Base-by-base conservation (phyloP, 1,140 invertebrate species). In the Drosophila gunungcola region DNA sequence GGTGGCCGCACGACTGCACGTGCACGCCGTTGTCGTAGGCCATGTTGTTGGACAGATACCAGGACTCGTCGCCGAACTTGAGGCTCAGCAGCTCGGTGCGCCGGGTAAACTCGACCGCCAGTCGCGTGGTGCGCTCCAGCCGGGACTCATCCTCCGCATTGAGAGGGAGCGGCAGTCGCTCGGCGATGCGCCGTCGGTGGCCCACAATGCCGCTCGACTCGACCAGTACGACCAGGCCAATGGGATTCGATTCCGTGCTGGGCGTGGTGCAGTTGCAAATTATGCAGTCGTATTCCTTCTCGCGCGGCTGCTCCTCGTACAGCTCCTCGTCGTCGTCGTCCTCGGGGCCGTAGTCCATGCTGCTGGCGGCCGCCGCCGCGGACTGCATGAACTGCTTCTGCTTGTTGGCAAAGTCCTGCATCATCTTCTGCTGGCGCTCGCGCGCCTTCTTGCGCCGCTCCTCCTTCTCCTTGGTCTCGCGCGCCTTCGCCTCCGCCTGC, bases 1-100 rank as follows among this genome's bases (percentile, higher is more conserved):
- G 97, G 93, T 99, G 98, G 10, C 98, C 98, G 93, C 98, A 99
- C 1, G 98, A 98, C 93, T 98, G 97, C n/a, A 98, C 97, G 91
- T 97, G 96, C 16, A 99, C 97, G 34, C 98, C 98, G 62, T 97
- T 97, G 92, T 98, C 97, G 96, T 97, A 98, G 3, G 97, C 97
- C 75, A 97, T 95, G 92, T 97, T 98, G 25, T 98, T 94, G 2
- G 97, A 96, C 46, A 97, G 91, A 86, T 97, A 94, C 96, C 97
- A 98, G 0, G 97, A 97, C 69, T 95, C 91, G 12, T 86, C 80
- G 25, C 92, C 92, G 16, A 92, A 92, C 48, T 92, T 92, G 1
- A 80, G 16, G 10, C 81, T 89, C 0, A 92, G 54, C 42, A 92
- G 25, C 12, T 90, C 78, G 13, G 91, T 91, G 39, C 91, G 91